These are phyloP conservation scores for Tetranychus truncatus DNA, from an alignment of 2,888 invertebrate genomes.

Conservation along the genomic window DNA sequence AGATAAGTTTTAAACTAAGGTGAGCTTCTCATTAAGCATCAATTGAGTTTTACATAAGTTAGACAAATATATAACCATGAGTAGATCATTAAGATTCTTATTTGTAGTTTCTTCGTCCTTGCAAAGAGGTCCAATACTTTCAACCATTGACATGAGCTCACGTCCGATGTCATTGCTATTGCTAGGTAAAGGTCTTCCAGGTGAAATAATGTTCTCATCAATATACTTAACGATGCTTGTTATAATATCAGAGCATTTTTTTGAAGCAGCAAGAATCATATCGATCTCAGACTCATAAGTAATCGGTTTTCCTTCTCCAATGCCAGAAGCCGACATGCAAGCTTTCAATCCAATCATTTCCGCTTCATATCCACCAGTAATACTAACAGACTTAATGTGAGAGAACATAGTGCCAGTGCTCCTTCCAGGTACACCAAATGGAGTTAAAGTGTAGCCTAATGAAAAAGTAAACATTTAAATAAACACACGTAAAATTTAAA, in stretches of 20 bases:
- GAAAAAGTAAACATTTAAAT: not conserved
- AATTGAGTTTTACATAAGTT: constrained; percentile 90
- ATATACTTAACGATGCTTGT: constrained; percentile 20
- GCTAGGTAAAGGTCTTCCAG: constrained; percentile 40
- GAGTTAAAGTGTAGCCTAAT: constrained; percentile 19
- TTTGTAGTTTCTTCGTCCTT: constrained; percentile 20
- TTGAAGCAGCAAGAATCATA: constrained; percentile 17
- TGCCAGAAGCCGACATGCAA: constrained; percentile 21
- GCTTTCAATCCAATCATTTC: constrained; percentile 44
- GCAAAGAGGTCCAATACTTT: constrained; percentile 43
- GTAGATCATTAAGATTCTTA: constrained; percentile 45
- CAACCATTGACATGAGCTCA: constrained; percentile 68
- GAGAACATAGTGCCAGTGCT: constrained; percentile 87
- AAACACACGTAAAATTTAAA: not conserved
- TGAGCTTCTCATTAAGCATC: constrained; percentile 85
- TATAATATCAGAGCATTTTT: constrained; percentile 19
- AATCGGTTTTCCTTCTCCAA: constrained; percentile 5
- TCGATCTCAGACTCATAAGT: constrained; percentile 20
- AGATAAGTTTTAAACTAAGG: constrained; percentile 35
- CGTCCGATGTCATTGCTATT: constrained; percentile 60
- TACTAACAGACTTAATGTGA: constrained; percentile 62
- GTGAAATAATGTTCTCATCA: constrained; percentile 35
- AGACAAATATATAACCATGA: constrained; percentile 90
- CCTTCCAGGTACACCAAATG: constrained; percentile 67
- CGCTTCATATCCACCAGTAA: constrained; percentile 64